A percentile compares a stretch with the other conserved stretches of the same genome.
phyloP scores from a whole-genome alignment of 2,888 invertebrate species.

The Archaeoteleia sp. region DNA sequence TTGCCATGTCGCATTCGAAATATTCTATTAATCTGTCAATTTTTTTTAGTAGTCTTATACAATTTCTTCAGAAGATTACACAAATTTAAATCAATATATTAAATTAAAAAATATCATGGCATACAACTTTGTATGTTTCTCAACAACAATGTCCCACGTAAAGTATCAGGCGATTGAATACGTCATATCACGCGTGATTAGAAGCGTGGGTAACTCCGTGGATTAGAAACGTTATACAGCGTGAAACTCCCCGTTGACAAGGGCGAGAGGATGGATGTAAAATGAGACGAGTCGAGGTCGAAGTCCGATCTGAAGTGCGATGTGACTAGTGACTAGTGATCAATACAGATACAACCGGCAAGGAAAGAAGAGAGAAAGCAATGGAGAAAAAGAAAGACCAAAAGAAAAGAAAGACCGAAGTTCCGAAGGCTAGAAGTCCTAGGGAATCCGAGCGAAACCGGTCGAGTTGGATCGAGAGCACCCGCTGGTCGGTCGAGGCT shows the following conservation, averaged over 20 bases:
- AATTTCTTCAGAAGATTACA: slow-evolving; percentile 5
- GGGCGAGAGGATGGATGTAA: slow-evolving; percentile 49
- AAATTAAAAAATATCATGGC: no score
- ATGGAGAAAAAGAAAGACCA: slow-evolving; percentile 20
- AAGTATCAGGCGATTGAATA: no score
- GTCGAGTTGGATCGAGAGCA: slow-evolving; percentile 72
- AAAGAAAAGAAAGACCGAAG: slow-evolving; percentile 49
- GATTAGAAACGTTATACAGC: slow-evolving; percentile 56
- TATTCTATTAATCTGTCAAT: no score
- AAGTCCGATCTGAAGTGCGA: slow-evolving; percentile 49
- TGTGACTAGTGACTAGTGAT: slow-evolving; percentile 53
- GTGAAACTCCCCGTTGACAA: slow-evolving; percentile 62
- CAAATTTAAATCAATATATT: no score
- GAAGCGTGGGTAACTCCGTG: no score
- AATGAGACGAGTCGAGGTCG: slow-evolving; percentile 48
- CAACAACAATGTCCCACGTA: no score
- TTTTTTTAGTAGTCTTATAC: slow-evolving; percentile 3
- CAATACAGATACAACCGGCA: slow-evolving; percentile 35
- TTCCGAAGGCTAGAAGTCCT: slow-evolving; percentile 72
- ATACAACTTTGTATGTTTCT: no score
- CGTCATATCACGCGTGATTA: no score
- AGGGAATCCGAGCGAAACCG: slow-evolving; percentile 73
- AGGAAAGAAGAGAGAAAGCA: slow-evolving; percentile 22
- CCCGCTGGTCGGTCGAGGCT: slow-evolving; percentile 60
- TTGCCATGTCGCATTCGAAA: no score